A percentile compares a stretch with the other conserved stretches of the same genome.
Evolutionary conservation across 2,797 vertebrate species (phyloP).

Genomic region (Mus minutoides): DNA sequence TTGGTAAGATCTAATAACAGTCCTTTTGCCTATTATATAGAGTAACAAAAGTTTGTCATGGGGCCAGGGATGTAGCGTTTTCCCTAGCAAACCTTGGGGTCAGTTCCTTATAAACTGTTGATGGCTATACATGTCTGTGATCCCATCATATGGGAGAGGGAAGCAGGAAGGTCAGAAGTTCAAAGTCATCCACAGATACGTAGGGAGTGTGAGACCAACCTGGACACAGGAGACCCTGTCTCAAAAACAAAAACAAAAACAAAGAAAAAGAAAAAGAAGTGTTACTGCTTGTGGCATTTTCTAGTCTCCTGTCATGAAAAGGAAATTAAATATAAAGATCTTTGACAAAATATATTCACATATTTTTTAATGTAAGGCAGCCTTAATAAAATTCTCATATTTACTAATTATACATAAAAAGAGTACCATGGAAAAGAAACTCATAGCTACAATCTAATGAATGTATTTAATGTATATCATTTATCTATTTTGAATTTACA

Average conservation of each 20-base stretch:
- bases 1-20: not conserved
- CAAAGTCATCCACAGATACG: not conserved
- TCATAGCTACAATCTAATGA: not conserved
- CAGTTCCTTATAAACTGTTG: not conserved
- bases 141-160: not conserved
- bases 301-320: not conserved
- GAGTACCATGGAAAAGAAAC: not conserved
- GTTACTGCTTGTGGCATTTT: not conserved
- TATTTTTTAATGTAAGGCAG: not conserved
- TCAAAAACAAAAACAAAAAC: no score
- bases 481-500: not conserved
- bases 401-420: not conserved
- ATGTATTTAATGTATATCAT: not conserved
- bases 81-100: not conserved
- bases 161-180: not conserved
- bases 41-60: not conserved
- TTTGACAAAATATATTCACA: not conserved
- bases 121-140: not conserved
- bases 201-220: not conserved
- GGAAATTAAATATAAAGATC: not conserved
- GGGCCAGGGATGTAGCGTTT: not conserved
- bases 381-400: not conserved
- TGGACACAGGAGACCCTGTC: not conserved
- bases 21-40: not conserved
- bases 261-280: not conserved